Evolutionary conservation across 2,113 vertebrate species (phyloP).

Genomic region (Melanerpes formicivorus): DNA sequence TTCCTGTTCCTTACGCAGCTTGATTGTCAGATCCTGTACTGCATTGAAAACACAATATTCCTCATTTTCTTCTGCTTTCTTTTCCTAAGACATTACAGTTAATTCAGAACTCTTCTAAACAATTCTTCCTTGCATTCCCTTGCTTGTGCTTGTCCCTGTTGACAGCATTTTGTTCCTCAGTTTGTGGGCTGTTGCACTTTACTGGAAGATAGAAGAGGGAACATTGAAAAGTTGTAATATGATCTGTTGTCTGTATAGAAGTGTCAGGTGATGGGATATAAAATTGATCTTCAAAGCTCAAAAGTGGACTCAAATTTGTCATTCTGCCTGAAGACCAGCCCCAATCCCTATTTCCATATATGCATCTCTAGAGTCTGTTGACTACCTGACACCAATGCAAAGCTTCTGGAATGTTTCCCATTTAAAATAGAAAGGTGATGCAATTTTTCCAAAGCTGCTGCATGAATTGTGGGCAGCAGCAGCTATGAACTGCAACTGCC

Average conservation of each 20-base stretch:
- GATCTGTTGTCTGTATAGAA: background rate
- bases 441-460: background rate
- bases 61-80: background rate
- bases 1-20: background rate
- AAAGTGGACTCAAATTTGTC: background rate
- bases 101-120: background rate
- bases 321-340: background rate
- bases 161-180: background rate
- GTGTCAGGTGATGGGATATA: background rate
- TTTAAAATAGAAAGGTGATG: background rate
- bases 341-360: background rate
- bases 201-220: background rate
- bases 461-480: background rate
- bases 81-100: background rate
- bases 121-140: background rate
- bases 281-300: background rate
- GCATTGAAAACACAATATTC: background rate
- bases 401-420: background rate
- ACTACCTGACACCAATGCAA: background rate
- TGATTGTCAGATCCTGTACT: background rate
- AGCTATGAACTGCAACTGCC: background rate
- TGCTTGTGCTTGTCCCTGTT: background rate
- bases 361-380: background rate
- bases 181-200: background rate
- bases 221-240: background rate